Base-by-base conservation (phyloP, 2,888 invertebrate species). In the Epiblema foenella region DNA sequence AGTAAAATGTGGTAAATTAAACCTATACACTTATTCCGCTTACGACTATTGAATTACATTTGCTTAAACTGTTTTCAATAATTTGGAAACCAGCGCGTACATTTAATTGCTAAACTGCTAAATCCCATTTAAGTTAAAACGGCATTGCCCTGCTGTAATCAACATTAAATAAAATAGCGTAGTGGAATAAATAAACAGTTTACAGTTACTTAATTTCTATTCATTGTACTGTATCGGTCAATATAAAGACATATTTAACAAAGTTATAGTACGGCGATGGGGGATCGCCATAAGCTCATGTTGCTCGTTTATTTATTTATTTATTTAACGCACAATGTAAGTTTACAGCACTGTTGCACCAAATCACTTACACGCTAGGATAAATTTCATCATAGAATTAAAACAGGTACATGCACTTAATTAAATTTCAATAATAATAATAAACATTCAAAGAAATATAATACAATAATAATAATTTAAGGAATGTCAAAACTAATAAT, bases 1-100 rank as follows among this genome's bases (percentile, higher is more conserved):
- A 46, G 15, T 42, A 12, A 75, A 68, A 72, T 69, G 54, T 62
- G 33, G 56, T 67, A 39, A 57, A 17, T 15, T 15, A 42, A n/a
- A n/a, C 46, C n/a, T 15, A 42, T 42, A 7, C n/a, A 15, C 42
- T 42, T 15, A 42, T 42, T 42, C 42, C 37, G 11, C 5, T 37
- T 17, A 58, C 37, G 11, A 33, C 33, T 12, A 63, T 33, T 33
- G 12, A 33, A 65, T 42, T 37, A 18, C 12, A 51, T 58, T 51
- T 17, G 56, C n/a, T 37, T 33, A 58, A 58, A 37, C n/a, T 37
- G 37, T 57, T 57, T 57, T 7, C 18, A 46, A 37, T 20, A 49
- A 58, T 33, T 66, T 57, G 49, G 66, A 17, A 67, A 67, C 20
- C n/a, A 51, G 20, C 18, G 12, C 20, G 51, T 17, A 39, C 18